Evolutionary conservation across 2,797 vertebrate genomes (phyloP), one percentile per base, ranked within the genome.

Genomic region (Paratrypauchen microcephalus): DNA sequence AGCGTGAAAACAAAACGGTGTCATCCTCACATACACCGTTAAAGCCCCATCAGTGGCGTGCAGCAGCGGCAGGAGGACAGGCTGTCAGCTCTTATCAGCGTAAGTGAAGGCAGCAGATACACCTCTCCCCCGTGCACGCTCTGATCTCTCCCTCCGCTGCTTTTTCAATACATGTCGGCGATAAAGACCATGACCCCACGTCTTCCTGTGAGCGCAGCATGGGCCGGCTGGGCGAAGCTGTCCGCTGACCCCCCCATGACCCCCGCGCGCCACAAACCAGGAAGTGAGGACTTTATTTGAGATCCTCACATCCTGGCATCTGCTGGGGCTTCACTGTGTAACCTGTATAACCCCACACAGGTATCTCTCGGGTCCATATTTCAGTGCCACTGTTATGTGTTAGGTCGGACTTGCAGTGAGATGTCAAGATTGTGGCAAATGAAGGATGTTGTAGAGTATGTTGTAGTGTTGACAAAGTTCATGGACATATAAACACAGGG

Each of bases 201-300:
- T 65, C 86, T 89, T 87, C 87, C 82, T 83, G 80, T 65, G 78
- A 68, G 65, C 72, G 19, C 85, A 73, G 79, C 62, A 57, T 68
- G 75, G 69, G 70, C 75, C 61, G 62, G 39, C 36, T 36, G 68
- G 19, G 71, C 68, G 82, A 84, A 85, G 76, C 81, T 86, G 83
- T 79, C 80, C 74, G 85, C 76, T 88, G 85, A 89, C 85, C 91
- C 91, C 91, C 76, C 2, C 19, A 58, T 8, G 79, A 90, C 87
- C 85, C 64, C 54, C 58, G 24, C 79, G 24, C 69, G 69, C 68
- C 16, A 15, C 61, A 6, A 79, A 65, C 69, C 80, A 86, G 83
- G 77, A 89, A 84, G 79, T 63, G 55, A 84, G 82, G 82, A 80
- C 78, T 83, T 79, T 67, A 73, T 83, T 85, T 72, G 69, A 80